Base-by-base conservation (phyloP, 2,113 vertebrate genomes). In the Ctenomys sociabilis region DNA sequence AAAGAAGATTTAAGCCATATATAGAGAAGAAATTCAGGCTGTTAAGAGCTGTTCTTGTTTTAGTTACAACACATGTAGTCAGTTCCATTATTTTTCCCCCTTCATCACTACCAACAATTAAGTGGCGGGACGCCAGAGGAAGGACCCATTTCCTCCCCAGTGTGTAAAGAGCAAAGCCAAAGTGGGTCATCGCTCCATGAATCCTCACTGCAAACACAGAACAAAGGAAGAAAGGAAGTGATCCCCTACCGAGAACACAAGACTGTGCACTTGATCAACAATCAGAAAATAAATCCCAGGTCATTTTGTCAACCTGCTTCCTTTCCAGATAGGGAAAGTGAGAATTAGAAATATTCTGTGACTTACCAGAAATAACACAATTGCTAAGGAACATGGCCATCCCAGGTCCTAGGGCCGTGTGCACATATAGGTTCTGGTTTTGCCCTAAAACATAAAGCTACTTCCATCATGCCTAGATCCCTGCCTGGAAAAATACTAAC, bases 1-100 rank as follows among this genome's bases (percentile, higher is more conserved):
- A 66, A 64, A 61, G 37, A 93, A 95, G 92, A 88, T 95, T 90
- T 96, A 93, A 88, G 61, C 66, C 52, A 52, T 2, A 3, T 28
- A 75, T 45, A 91, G 80, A 82, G 92, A 93, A 92, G 90, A 88
- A 45, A 87, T 72, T 26, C 5, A 22, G 0, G 22, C 85, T 85
- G 75, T 93, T 95, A 73, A 66, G 84, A 87, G 16, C 75, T 45
- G 64, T 49, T 90, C 85, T 90, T 86, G 72, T 64, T 94, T 95
- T 75, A 81, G 75, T 88, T 75, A 93, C 49, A 82, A 63, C 24
- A 45, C 52, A 70, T 0, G 54, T 64, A 68, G 40, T 63, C 8
- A 54, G 63, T 35, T 64, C 75, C 64, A 81, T 59, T 8, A 7
- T 77, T 57, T 52, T 40, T 45, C 35, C 40, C 78, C 70, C 73